phyloP scores from a whole-genome alignment of 2,888 invertebrate species.

The Xestia ashworthii region DNA sequence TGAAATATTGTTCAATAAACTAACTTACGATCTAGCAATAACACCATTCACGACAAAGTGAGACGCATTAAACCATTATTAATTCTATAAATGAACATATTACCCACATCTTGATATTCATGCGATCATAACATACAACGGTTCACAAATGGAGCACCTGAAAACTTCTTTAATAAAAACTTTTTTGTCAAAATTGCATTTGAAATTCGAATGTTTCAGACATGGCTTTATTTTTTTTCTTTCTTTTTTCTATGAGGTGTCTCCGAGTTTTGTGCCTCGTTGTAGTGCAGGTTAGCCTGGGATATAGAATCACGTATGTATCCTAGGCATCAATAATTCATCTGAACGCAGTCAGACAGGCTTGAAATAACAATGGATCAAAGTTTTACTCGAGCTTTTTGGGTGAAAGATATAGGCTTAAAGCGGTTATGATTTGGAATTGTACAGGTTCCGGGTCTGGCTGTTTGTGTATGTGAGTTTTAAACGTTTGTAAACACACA shows the following conservation, averaged over 20 bases:
- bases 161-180: not conserved
- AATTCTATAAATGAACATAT: constrained; percentile 81
- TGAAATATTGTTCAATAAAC: not conserved
- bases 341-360: constrained; percentile 79
- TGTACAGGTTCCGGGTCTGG: too few relatives aligned
- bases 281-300: constrained; percentile 72
- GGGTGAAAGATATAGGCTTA: constrained; percentile 53
- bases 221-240: not conserved
- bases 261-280: constrained; percentile 60
- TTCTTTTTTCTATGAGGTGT: not conserved
- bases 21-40: constrained; percentile 49
- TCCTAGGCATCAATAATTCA: constrained; percentile 87
- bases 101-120: constrained; percentile 76
- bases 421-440: constrained; percentile 31
- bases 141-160: constrained; percentile 60
- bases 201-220: not conserved
- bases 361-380: constrained; percentile 87
- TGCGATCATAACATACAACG: constrained; percentile 70
- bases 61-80: constrained; percentile 73
- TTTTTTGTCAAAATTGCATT: not conserved
- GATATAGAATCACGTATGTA: constrained; percentile 83
- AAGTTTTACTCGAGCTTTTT: constrained; percentile 78
- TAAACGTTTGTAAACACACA: too few relatives aligned
- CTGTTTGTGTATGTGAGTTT: too few relatives aligned
- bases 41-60: constrained; percentile 69